A percentile compares a stretch with the other conserved stretches of the same genome.
phyloP scores from a whole-genome alignment of 2,113 vertebrate genomes.

The Rhinopomastus cyanomelas region DNA sequence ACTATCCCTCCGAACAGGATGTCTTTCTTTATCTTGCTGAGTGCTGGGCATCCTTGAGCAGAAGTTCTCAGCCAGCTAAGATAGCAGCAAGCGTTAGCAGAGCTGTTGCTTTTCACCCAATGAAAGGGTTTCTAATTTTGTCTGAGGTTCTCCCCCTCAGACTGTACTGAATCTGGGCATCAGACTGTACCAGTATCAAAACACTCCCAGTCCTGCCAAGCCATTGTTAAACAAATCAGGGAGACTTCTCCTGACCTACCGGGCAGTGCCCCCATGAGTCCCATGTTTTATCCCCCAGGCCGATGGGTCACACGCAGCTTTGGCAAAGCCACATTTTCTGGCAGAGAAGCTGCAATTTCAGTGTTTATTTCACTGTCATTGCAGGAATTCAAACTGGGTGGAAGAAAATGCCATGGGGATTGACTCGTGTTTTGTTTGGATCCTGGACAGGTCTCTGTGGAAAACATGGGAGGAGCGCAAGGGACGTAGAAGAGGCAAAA shows the following conservation, averaged over 20 bases:
- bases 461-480: constrained; percentile 31
- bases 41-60: background rate
- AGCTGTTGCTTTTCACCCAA: background rate
- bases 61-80: background rate
- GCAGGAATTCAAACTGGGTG: constrained; percentile 16
- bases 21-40: background rate
- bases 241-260: background rate
- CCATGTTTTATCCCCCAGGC: background rate
- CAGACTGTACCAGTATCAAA: background rate
- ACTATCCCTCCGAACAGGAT: background rate
- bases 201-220: background rate
- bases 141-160: background rate
- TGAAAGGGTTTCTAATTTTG: background rate
- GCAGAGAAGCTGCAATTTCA: background rate
- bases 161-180: background rate
- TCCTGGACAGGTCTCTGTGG: constrained; percentile 9
- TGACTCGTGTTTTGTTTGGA: constrained; percentile 40
- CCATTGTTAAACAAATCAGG: background rate
- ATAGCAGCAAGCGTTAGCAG: fast-evolving
- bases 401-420: background rate
- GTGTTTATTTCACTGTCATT: constrained; percentile 29
- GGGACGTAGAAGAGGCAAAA: constrained; percentile 5
- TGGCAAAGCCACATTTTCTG: constrained; percentile 33
- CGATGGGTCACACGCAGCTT: background rate
- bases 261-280: background rate